Evolutionary conservation across 2,888 invertebrate genomes (phyloP), one percentile per base, ranked within the genome.

Genomic region (Carabus problematicus): DNA sequence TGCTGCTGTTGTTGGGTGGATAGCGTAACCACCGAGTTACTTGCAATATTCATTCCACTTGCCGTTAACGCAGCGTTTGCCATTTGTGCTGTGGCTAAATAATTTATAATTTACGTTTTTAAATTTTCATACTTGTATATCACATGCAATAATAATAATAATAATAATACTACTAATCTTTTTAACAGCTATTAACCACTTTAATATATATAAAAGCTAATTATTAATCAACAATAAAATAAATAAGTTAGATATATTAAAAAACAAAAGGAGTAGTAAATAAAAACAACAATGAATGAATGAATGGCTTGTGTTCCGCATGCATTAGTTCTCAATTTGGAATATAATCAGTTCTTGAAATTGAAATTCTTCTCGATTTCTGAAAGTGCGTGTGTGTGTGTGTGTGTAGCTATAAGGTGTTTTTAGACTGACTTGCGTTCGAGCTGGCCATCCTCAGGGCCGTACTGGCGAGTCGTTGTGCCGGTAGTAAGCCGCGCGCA

Each of bases 361-460:
- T 16, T 12, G 52, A 18, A 14, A 16, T 11, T 52, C 52, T 63
- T 40, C 62, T 54, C 42, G 54, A 55, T 2, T 29, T 52, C 52
- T 52, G 52, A 52, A 52, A 18, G 9, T 12, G 4, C 16, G 16
- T 52, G 12, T 52, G 45, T 2, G 2, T 45, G 14, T 12, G 14
- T 12, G 14, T 18, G 52, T 52, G 9, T 9, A 1, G 52, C 43
- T 59, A 59, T 59, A 59, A 43, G 16, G 8, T 41, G 42, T 59
- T 43, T 59, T 67, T 18, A 52, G 41, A 82, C 81, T 82, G 82
- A 82, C 81, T 82, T 81, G 82, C 74, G 74, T 79, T 79, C 49
- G 79, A 76, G 45, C 75, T 76, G 12, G 82, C 79, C 79, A 82
- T 82, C 76, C 81, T 81, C 75, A 82, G 79, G 40, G 82, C 80